phyloP scores from a whole-genome alignment of 2,113 vertebrate genomes.

The Silurus glanis region DNA sequence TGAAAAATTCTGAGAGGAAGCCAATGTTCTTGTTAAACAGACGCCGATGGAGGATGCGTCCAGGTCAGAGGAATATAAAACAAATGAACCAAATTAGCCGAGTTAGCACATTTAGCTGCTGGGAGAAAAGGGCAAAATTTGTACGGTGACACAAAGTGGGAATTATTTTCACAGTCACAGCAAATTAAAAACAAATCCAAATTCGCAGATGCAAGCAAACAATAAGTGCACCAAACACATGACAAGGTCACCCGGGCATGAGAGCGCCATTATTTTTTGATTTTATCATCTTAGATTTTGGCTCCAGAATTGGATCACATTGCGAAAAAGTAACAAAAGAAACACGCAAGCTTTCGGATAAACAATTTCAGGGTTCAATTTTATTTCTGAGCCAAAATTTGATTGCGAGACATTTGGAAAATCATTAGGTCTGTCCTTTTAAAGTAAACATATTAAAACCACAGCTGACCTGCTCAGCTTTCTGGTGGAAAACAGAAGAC shows the following conservation, averaged over 20 bases:
- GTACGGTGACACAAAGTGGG: not conserved
- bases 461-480: conserved; percentile 87
- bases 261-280: not conserved
- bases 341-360: not conserved
- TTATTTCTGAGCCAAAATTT: not conserved
- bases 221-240: not conserved
- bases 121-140: not conserved
- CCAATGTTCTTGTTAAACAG: conserved; percentile 33
- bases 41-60: conserved; percentile 10
- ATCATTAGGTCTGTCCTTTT: not conserved
- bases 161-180: conserved; percentile 14
- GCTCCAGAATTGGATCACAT: not conserved
- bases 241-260: not conserved
- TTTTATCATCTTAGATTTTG: not conserved
- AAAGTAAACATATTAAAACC: not conserved
- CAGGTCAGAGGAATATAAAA: conserved; percentile 38
- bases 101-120: conserved; percentile 28
- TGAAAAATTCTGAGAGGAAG: not conserved
- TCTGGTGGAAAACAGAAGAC: conserved; percentile 96
- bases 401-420: not conserved
- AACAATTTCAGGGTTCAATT: conserved; percentile 1
- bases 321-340: not conserved
- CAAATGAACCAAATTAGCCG: conserved; percentile 17
- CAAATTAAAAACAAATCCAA: conserved; percentile 6
- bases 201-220: not conserved